Percentiles rank a stretch among this genome's conserved stretches.
Conservation (phyloP, 1,140 invertebrate genomes). For the Danaus plexippus region DNA sequence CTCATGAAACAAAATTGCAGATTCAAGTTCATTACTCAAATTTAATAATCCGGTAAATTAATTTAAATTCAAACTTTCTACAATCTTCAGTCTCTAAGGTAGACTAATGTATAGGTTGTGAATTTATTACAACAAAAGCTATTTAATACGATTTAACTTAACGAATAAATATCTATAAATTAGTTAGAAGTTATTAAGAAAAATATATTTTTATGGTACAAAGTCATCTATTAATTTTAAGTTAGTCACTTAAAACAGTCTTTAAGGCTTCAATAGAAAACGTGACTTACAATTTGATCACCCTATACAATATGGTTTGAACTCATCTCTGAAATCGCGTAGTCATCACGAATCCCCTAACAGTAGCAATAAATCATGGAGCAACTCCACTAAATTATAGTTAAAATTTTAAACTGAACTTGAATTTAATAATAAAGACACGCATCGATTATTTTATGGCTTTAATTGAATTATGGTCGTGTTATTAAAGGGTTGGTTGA, state of each 20-base stretch:
- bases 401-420: constrained; percentile 60
- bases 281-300: background rate
- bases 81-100: constrained; percentile 41
- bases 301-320: constrained; percentile 9
- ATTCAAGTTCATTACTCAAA: constrained; percentile 62
- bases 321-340: constrained; percentile 35
- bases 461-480: constrained; percentile 53
- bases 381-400: constrained; percentile 47
- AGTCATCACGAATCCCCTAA: constrained; percentile 43
- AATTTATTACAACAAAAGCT: background rate
- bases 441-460: constrained; percentile 60
- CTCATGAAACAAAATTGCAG: constrained; percentile 33
- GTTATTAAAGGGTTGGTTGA: constrained; percentile 43
- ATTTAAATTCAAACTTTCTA: constrained; percentile 62
- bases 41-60: constrained; percentile 69
- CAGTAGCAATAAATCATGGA: constrained; percentile 44
- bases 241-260: too few relatives aligned
- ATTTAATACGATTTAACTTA: too few relatives aligned
- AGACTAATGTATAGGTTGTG: constrained; percentile 44
- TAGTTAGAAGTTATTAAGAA: too few relatives aligned
- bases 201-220: too few relatives aligned
- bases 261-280: too few relatives aligned
- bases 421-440: constrained; percentile 60
- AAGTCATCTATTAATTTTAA: too few relatives aligned
- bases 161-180: too few relatives aligned